phyloP scores from a whole-genome alignment of 2,888 invertebrate species.

The Onchidella celtica region DNA sequence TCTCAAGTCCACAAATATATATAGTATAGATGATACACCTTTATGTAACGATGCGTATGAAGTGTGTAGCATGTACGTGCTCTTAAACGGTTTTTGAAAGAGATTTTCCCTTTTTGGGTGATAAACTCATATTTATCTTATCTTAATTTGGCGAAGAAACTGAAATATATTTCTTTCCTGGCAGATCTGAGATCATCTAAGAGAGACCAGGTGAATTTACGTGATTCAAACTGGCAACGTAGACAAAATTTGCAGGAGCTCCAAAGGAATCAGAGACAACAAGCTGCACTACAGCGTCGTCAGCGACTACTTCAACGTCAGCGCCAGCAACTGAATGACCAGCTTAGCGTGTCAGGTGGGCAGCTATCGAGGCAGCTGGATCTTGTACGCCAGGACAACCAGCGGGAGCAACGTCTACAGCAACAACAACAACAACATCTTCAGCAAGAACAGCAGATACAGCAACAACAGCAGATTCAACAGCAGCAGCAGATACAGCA shows the following conservation, averaged over 20 bases:
- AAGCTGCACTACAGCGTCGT: background rate
- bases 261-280: background rate
- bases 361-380: background rate
- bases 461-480: background rate
- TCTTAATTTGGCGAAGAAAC: no score
- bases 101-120: no score
- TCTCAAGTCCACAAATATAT: no score
- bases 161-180: no score
- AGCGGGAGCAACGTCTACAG: background rate
- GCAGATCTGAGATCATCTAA: no score
- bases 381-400: background rate
- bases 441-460: background rate
- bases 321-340: background rate
- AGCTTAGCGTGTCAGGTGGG: background rate
- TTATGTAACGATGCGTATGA: no score
- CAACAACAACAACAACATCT: conserved; percentile 8
- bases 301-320: background rate
- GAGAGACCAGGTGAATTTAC: no score
- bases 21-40: no score
- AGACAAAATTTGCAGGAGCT: background rate
- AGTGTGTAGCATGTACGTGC: no score
- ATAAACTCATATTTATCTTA: no score
- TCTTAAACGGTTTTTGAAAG: no score
- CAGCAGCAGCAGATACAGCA: background rate
- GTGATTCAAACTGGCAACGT: no score